These are phyloP conservation scores for Syndactyla subalaris DNA, from an alignment of 2,797 vertebrate genomes.

Conservation along the genomic window DNA sequence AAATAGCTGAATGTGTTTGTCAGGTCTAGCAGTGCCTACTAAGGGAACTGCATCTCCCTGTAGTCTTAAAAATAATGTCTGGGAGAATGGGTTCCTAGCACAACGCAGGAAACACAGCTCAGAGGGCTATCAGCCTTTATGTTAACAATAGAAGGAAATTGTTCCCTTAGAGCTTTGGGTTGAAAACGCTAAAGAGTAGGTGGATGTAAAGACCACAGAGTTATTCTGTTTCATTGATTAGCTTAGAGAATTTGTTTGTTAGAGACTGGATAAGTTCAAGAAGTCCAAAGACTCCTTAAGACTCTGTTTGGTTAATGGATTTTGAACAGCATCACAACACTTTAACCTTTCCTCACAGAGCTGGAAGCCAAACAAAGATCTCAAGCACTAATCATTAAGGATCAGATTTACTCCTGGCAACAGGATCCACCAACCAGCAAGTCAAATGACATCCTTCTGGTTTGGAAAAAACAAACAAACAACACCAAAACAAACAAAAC, in stretches of 20 bases:
- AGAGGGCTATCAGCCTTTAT: not conserved
- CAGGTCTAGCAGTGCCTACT: not conserved
- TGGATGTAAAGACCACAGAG: not conserved
- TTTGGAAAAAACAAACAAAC: not conserved
- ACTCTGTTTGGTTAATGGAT: slow-evolving; percentile 39
- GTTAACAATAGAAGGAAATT: not conserved
- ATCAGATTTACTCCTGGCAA: not conserved
- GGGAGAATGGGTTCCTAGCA: not conserved
- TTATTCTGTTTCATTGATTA: slow-evolving; percentile 40
- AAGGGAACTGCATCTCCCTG: not conserved
- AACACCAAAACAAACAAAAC: no score
- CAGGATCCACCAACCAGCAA: not conserved
- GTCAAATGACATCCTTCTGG: not conserved
- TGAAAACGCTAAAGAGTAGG: not conserved
- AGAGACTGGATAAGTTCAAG: not conserved
- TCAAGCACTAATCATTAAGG: not conserved
- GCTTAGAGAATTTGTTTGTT: slow-evolving; percentile 19
- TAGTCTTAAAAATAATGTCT: not conserved
- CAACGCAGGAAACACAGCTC: not conserved
- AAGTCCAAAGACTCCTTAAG: slow-evolving; percentile 42
- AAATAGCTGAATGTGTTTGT: not conserved
- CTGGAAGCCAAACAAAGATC: not conserved
- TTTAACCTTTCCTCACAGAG: slow-evolving; percentile 14
- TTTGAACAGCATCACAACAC: not conserved
- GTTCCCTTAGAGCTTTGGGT: not conserved